Evolutionary conservation across 2,113 vertebrate genomes (phyloP).

Genomic region (Corvus cornix): DNA sequence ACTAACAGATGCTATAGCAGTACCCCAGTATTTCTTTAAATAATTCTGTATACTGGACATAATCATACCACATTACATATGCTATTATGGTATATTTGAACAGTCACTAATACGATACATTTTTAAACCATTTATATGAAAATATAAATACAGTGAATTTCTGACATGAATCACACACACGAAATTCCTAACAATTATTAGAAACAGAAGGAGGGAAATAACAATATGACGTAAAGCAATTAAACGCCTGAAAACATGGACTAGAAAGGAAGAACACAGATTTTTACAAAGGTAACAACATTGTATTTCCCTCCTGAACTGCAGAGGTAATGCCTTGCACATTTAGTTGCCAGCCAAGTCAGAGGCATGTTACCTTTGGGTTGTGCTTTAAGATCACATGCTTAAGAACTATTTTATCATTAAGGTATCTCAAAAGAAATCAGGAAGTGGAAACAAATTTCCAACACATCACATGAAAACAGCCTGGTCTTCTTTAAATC

Average conservation of each 20-base stretch:
- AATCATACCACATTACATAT: neutral
- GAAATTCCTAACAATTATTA: neutral
- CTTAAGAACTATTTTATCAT: neutral
- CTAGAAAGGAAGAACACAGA: neutral
- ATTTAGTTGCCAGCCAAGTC: neutral
- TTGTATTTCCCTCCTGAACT: neutral
- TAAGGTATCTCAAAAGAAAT: neutral
- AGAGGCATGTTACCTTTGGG: neutral
- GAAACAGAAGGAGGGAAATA: neutral
- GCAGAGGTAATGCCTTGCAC: constrained; percentile 10
- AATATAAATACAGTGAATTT: neutral
- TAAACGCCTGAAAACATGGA: neutral
- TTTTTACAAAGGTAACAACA: neutral
- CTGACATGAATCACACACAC: neutral
- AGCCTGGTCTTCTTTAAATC: constrained; percentile 22
- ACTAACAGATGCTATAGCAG: neutral
- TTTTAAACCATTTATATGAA: neutral
- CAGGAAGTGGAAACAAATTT: constrained; percentile 52
- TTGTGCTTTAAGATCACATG: neutral
- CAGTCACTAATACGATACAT: neutral
- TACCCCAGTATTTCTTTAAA: neutral
- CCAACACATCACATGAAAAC: constrained; percentile 2
- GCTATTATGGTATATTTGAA: neutral
- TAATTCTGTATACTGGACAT: neutral
- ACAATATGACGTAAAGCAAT: neutral